phyloP scores from a whole-genome alignment of 1,140 invertebrate genomes.

The Orussus abietinus region DNA sequence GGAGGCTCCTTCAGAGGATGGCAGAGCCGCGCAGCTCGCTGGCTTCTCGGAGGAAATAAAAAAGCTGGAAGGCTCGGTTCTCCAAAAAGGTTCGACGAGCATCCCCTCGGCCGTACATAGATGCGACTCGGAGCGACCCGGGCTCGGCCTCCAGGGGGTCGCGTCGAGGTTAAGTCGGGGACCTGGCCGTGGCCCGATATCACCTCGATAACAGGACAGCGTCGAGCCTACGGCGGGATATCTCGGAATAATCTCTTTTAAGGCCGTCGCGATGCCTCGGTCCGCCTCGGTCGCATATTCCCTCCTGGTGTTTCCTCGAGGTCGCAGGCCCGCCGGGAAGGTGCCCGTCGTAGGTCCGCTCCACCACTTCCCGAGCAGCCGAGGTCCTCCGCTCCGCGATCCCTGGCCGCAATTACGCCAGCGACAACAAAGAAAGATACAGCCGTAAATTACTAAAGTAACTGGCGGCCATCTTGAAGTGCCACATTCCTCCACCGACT shows the following conservation, averaged over 20 bases:
- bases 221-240: constrained; percentile 13
- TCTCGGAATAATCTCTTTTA: constrained; percentile 24
- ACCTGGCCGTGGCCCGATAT: no score
- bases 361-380: constrained; percentile 21
- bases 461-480: constrained; percentile 58
- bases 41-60: no score
- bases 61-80: no score
- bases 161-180: no score
- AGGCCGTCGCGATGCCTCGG: constrained; percentile 26
- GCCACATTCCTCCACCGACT: constrained; percentile 53
- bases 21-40: no score
- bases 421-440: constrained; percentile 53
- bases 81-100: no score
- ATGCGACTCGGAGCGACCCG: no score
- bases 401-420: constrained; percentile 35
- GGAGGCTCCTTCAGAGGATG: no score
- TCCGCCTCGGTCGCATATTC: constrained; percentile 38
- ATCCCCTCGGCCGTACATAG: no score
- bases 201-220: constrained; percentile 1
- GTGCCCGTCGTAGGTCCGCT: constrained; percentile 20
- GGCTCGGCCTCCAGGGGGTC: no score
- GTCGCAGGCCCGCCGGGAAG: constrained; percentile 16
- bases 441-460: constrained; percentile 55
- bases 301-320: constrained; percentile 24
- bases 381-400: constrained; percentile 20